Conservation (phyloP, 2,113 vertebrate genomes). For the Platysternon megacephalum region DNA sequence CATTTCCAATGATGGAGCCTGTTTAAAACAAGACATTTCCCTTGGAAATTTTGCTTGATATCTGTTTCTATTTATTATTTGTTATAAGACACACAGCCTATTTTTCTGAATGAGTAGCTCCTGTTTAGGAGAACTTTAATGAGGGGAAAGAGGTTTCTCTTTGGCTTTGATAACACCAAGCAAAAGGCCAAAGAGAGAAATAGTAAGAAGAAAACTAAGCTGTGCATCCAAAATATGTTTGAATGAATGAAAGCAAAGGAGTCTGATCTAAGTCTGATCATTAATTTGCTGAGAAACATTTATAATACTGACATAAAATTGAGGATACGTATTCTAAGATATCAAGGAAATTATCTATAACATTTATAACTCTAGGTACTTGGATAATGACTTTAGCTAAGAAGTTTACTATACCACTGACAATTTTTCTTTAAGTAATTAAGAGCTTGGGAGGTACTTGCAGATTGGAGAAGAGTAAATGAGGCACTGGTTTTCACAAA, state of each 20-base stretch:
- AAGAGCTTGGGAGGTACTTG: no score
- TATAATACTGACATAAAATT: not conserved
- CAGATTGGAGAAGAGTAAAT: no score
- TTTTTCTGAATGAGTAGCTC: conserved; percentile 27
- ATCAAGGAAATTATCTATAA: not conserved
- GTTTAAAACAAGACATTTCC: conserved; percentile 45
- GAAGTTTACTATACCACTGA: no score
- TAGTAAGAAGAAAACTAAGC: not conserved
- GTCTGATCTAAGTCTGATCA: not conserved
- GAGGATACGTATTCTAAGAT: not conserved
- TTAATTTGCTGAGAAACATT: conserved; percentile 10
- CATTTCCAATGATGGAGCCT: not conserved
- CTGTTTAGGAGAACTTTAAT: conserved; percentile 47
- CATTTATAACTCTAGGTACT: not conserved
- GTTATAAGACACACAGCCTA: not conserved
- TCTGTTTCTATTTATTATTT: conserved; percentile 63
- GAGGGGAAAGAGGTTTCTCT: conserved; percentile 25
- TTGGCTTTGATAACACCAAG: not conserved
- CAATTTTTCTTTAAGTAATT: no score
- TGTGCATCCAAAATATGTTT: not conserved
- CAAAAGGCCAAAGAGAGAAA: not conserved
- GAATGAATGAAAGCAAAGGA: not conserved
- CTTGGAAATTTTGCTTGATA: conserved; percentile 43
- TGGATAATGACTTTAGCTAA: no score
- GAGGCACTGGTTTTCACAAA: no score